These are phyloP conservation scores for Uloborus plumipes DNA, from an alignment of 2,888 invertebrate genomes.

Conservation along the genomic window DNA sequence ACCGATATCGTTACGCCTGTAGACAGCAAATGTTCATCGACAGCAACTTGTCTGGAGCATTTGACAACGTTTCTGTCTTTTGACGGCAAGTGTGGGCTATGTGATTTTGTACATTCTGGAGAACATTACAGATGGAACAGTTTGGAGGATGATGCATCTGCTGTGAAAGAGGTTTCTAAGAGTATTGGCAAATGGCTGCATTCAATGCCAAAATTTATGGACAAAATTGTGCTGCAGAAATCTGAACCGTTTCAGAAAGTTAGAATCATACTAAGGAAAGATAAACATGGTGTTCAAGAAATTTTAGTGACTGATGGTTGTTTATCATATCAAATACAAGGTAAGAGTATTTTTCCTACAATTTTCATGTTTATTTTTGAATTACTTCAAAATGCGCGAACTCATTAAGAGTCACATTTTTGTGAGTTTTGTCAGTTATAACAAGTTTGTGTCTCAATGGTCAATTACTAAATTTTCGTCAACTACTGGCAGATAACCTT, in stretches of 20 bases:
- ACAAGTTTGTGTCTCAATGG: too few species aligned
- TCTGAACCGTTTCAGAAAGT: constrained; percentile 23
- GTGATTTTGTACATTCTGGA: constrained; percentile 57
- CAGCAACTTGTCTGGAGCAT: constrained; percentile 21
- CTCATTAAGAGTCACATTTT: too few species aligned
- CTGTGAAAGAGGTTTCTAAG: constrained; percentile 43
- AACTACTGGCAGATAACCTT: too few species aligned
- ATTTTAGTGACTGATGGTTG: constrained; percentile 37
- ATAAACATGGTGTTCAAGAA: constrained; percentile 23
- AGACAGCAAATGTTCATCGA: not conserved
- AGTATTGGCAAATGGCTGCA: constrained; percentile 22
- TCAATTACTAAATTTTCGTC: too few species aligned
- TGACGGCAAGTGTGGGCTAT: constrained; percentile 52
- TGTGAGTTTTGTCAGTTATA: too few species aligned
- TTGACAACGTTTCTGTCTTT: constrained; percentile 14
- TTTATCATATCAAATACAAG: constrained; percentile 36
- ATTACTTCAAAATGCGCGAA: too few species aligned
- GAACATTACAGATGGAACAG: constrained; percentile 49
- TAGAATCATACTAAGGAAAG: constrained; percentile 26
- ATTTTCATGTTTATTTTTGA: too few species aligned
- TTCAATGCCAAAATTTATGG: constrained; percentile 7
- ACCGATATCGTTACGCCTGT: not conserved
- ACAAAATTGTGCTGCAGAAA: constrained; percentile 25
- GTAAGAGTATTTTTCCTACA: constrained; percentile 6
- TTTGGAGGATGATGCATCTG: constrained; percentile 53